phyloP scores from a whole-genome alignment of 2,113 vertebrate species.

The Anguilla japonica region DNA sequence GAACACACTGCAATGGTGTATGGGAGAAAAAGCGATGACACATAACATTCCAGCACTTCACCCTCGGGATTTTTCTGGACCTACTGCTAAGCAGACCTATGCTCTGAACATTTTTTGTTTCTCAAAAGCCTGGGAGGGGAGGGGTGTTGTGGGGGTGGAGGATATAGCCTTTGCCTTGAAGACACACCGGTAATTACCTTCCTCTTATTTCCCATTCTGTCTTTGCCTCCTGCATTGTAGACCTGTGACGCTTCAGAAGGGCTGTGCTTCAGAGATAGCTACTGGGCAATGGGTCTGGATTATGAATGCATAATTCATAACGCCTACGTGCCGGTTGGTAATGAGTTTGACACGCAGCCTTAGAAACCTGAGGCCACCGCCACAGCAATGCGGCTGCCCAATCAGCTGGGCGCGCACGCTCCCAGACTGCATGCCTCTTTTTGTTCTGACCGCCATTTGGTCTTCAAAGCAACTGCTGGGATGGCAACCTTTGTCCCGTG shows the following conservation, averaged over 20 bases:
- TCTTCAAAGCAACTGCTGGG: not conserved
- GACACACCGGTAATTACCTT: slow-evolving; percentile 24
- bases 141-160: not conserved
- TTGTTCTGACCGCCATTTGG: not conserved
- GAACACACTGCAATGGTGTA: slow-evolving; percentile 5
- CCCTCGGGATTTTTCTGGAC: not conserved
- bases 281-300: slow-evolving; percentile 58
- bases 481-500: not conserved
- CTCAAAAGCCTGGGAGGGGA: not conserved
- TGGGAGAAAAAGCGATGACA: not conserved
- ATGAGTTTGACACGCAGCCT: slow-evolving; percentile 61
- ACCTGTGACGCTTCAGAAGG: slow-evolving; percentile 50
- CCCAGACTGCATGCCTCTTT: not conserved
- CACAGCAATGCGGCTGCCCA: not conserved
- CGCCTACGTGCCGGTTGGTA: slow-evolving; percentile 58
- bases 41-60: not conserved
- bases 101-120: not conserved
- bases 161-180: slow-evolving; percentile 1
- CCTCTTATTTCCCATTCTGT: slow-evolving; percentile 34
- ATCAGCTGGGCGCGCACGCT: not conserved
- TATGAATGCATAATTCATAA: slow-evolving; percentile 68
- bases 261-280: slow-evolving; percentile 69
- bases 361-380: slow-evolving; percentile 57
- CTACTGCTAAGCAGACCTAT: not conserved
- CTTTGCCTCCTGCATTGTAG: slow-evolving; percentile 40